Percentiles rank a stretch among this genome's conserved stretches.
These are phyloP conservation scores for Coendou prehensilis DNA, from an alignment of 2,797 vertebrate species.

Conservation along the genomic window DNA sequence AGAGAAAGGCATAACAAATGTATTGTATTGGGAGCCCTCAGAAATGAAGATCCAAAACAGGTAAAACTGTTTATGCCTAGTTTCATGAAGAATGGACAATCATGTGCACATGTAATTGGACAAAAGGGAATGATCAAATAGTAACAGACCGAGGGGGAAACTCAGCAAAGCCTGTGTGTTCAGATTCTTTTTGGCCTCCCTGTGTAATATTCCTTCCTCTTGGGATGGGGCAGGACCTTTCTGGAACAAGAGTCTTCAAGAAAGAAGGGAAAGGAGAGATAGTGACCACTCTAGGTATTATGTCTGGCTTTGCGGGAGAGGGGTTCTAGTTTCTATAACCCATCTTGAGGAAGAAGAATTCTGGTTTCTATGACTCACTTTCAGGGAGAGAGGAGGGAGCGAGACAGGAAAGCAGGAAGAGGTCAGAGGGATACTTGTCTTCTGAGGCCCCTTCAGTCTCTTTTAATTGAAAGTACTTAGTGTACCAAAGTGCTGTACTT, in stretches of 20 bases:
- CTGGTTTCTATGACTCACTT: not conserved
- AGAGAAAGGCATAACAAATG: not conserved
- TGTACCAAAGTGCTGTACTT: not conserved
- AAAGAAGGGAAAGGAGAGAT: not conserved
- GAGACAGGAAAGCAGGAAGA: not conserved
- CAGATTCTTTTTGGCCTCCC: not conserved
- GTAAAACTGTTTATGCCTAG: not conserved
- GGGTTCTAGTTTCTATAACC: not conserved
- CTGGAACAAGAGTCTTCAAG: not conserved
- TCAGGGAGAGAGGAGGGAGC: not conserved
- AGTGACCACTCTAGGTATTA: not conserved
- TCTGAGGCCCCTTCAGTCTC: not conserved
- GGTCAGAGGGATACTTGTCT: not conserved
- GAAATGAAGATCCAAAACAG: not conserved
- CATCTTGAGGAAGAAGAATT: not conserved
- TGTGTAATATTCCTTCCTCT: not conserved
- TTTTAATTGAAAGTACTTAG: not conserved
- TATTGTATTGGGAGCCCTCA: not conserved
- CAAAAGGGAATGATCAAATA: not conserved
- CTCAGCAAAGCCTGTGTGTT: not conserved
- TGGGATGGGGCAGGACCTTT: not conserved
- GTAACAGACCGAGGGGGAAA: not conserved
- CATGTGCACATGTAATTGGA: not conserved
- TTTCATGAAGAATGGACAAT: not conserved
- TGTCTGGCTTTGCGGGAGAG: not conserved